Conservation (phyloP, 1,140 invertebrate species). For the Micrasema longulum region DNA sequence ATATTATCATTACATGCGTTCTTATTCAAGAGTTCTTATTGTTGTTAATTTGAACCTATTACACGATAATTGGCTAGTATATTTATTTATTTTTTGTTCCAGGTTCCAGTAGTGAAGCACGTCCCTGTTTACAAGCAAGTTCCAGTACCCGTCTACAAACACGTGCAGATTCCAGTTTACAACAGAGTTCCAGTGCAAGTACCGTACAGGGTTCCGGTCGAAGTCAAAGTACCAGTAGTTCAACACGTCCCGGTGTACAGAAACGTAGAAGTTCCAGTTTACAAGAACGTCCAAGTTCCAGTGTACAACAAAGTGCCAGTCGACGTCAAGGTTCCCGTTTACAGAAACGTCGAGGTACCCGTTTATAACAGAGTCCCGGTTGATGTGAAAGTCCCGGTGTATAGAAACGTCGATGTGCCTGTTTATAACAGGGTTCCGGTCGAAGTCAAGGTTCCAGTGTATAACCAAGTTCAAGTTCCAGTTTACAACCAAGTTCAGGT, state of each 20-base stretch:
- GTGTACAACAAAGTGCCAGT: slow-evolving; percentile 24
- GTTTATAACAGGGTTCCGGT: slow-evolving; percentile 24
- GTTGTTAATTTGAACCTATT: too few species aligned
- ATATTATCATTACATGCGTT: too few species aligned
- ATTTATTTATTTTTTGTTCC: not conserved
- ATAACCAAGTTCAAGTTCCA: not conserved
- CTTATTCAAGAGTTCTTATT: too few species aligned
- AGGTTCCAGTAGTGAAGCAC: slow-evolving; percentile 29
- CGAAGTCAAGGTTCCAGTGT: slow-evolving; percentile 25
- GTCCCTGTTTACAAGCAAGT: slow-evolving; percentile 30
- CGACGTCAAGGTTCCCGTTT: slow-evolving; percentile 25
- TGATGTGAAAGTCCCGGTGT: slow-evolving; percentile 10
- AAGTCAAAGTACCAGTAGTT: slow-evolving; percentile 19
- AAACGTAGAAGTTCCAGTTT: slow-evolving; percentile 14
- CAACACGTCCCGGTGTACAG: slow-evolving; percentile 8
- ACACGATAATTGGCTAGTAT: not conserved
- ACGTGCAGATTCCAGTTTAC: slow-evolving; percentile 15
- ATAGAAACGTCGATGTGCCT: slow-evolving; percentile 13
- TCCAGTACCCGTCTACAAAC: slow-evolving; percentile 13
- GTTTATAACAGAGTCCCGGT: slow-evolving; percentile 10
- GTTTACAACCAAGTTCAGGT: not conserved
- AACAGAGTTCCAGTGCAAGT: slow-evolving; percentile 22
- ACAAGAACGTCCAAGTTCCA: slow-evolving; percentile 15
- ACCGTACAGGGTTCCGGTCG: slow-evolving; percentile 8
- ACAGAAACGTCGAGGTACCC: slow-evolving; percentile 19